Percentiles rank a stretch among this genome's conserved stretches.
Evolutionary conservation across 2,888 invertebrate species (phyloP).

Genomic region (Dolichomitus sp.): DNA sequence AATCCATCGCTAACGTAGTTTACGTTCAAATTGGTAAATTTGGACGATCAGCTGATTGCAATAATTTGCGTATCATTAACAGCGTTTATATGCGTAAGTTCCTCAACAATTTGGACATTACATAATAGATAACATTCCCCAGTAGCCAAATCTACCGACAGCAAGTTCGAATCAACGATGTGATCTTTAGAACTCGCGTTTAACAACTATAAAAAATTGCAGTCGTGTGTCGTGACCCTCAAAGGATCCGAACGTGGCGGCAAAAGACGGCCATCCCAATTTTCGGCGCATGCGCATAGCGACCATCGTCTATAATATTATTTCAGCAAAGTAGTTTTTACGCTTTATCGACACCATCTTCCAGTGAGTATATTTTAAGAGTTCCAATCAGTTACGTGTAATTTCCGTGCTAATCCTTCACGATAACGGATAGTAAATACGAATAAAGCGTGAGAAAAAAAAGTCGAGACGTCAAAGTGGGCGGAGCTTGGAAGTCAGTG

Average conservation of each 20-base stretch:
- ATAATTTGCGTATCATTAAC: background rate
- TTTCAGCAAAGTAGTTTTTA: constrained; percentile 7
- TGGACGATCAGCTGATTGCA: background rate
- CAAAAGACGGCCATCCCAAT: constrained; percentile 59
- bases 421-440: background rate
- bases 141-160: background rate
- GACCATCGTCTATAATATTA: background rate
- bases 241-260: constrained; percentile 59
- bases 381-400: background rate
- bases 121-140: background rate
- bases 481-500: constrained; percentile 45
- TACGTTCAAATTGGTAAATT: background rate
- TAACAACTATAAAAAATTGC: background rate
- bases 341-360: constrained; percentile 18
- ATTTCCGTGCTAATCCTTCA: background rate
- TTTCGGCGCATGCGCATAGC: constrained; percentile 53
- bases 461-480: constrained; percentile 25
- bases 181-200: background rate
- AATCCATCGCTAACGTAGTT: too few relatives aligned
- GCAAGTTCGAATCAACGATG: background rate
- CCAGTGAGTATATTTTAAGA: background rate
- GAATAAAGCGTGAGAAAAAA: constrained; percentile 16
- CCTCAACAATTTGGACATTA: background rate
- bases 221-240: background rate
- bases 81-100: background rate